Conservation (phyloP, 2,888 invertebrate genomes). For the Tipula confusa region DNA sequence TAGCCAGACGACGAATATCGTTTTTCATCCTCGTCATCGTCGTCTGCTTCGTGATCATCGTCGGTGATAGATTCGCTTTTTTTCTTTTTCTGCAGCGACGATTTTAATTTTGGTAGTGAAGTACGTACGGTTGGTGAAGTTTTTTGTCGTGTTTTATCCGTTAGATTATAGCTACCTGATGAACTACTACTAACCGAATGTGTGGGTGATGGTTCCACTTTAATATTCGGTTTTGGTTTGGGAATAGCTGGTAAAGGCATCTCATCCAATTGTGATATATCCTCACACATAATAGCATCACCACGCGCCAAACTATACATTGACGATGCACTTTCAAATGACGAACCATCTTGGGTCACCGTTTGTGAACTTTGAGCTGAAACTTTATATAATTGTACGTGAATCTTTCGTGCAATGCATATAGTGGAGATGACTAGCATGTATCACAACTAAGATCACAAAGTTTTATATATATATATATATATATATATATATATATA, state of each 20-base stretch:
- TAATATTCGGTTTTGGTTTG: conserved; percentile 31
- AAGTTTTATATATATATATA: no score
- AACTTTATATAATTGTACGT: conserved; percentile 38
- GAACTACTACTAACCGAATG: conserved; percentile 57
- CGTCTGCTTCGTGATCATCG: conserved; percentile 65
- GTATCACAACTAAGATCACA: neutral
- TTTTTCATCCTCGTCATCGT: conserved; percentile 61
- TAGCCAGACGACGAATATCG: conserved; percentile 71
- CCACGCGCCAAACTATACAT: conserved; percentile 72
- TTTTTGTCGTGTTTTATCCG: conserved; percentile 41
- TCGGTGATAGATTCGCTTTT: conserved; percentile 61
- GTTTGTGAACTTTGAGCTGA: conserved; percentile 51
- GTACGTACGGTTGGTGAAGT: conserved; percentile 34
- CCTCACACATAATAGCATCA: conserved; percentile 60
- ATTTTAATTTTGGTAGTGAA: neutral
- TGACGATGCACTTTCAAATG: conserved; percentile 83
- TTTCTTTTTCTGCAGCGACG: neutral
- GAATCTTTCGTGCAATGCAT: neutral
- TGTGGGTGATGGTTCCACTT: conserved; percentile 48
- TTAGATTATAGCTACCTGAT: conserved; percentile 56
- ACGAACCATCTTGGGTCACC: conserved; percentile 70
- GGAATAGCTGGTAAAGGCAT: conserved; percentile 34
- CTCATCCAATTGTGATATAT: conserved; percentile 55
- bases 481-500: no score
- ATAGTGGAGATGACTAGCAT: neutral